Base-by-base conservation (phyloP, 1,140 invertebrate species). In the Drosophila obscura region DNA sequence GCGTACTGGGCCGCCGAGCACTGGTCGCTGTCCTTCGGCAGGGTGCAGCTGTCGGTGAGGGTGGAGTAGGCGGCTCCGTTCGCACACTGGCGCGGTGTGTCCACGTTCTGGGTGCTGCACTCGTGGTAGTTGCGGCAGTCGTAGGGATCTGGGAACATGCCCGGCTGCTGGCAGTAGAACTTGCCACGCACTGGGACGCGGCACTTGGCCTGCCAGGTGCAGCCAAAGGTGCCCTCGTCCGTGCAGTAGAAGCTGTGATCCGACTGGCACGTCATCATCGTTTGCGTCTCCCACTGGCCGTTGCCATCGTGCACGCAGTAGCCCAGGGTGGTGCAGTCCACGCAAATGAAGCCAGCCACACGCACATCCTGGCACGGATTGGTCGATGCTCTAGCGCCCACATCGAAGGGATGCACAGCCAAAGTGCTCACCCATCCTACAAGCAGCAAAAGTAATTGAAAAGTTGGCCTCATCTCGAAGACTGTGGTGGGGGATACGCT, bases 61-160 rank as follows among this genome's bases (percentile, higher is more conserved):
- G 76, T 53, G 4, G 88, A 89, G 65, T 77, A 92, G 5, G 58
- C 91, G 2, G 68, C 56, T 11, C 78, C 79, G 13, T 80, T 80
- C 51, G 71, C 76, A 59, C 91, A 92, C 16, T 67, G 66, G 0
- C 56, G 56, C 0, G 62, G 75, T 2, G 63, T 83, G 39, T 87
- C 74, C 61, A 71, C 60, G 39, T 80, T 77, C 9, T 50, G 69
- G 2, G 62, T 61, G n/a, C 51, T 63, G 64, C 92, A 92, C 16
- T 90, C 83, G 52, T 92, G 90, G 49, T 92, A 92, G 28, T 67
- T 77, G 43, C 83, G 80, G 35, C 92, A 92, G 24, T 91, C 77
- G 39, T 91, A 90, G 6, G 92, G 90, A 82, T 92, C 91, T 1
- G 92, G 92, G 48, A 84, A 92, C 1, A 79, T 49, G 9, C 92